Evolutionary conservation across 2,797 vertebrate species (phyloP), one percentile per base, ranked within the genome.

Genomic region (Bryconaethiops microstoma): DNA sequence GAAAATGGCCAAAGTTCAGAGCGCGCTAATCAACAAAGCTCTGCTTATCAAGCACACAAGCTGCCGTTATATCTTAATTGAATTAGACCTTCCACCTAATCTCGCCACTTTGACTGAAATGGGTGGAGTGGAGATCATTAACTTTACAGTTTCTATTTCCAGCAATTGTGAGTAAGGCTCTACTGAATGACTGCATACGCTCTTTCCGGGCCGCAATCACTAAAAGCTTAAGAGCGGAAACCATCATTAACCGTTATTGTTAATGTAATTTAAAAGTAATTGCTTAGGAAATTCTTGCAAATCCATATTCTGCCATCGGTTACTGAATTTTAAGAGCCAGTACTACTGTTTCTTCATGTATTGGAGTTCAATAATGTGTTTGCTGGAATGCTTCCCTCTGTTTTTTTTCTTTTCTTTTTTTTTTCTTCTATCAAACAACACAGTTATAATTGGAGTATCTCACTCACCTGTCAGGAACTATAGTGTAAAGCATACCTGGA

Each of bases 81-180:
- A 88, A 86, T 87, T 84, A 82, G 76, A 83, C 84, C 69, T 82
- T 82, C 70, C 81, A 76, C 81, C 50, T 79, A 85, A 79, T 82
- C 84, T 87, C 57, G 68, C 39, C 70, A 80, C 80, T 85, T 82
- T 72, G 68, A 76, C 67, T 68, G 25, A 77, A 82, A 85, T 75
- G 74, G 59, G 68, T 74, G 79, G 83, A 77, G 59, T 77, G 82
- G 77, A 86, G 84, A 83, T 84, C 78, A 83, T 84, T 87, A 86
- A 84, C 78, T 82, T 74, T 76, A 78, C 71, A 54, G 70, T 76
- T 81, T 76, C 52, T 70, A 69, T 68, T 23, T 19, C 48, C 35
- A 39, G 45, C 42, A n/a, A 23, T n/a, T 54, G 29, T 29, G 70
- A 73, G 39, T 77, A 63, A 2, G 63, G 52, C 54, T 74, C 72